phyloP scores from a whole-genome alignment of 2,113 vertebrate genomes.

The Lagopus muta region DNA sequence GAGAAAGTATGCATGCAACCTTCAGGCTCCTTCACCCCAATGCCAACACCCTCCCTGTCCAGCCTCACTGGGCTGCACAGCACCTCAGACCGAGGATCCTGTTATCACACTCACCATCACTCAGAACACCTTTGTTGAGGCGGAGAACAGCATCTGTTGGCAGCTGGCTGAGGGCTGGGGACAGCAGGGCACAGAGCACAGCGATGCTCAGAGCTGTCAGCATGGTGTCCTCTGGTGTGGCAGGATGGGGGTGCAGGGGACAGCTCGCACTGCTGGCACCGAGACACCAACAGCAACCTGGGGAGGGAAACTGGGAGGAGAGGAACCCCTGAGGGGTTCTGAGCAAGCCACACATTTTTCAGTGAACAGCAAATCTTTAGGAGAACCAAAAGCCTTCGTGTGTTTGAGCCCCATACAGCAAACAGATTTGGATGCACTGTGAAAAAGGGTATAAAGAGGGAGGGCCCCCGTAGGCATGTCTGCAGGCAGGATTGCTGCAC shows the following conservation, averaged over 20 bases:
- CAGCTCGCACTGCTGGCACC: not conserved
- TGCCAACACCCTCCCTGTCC: no score
- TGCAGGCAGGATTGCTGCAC: not conserved
- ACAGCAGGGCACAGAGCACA: not conserved
- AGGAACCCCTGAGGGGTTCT: accelerated
- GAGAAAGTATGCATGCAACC: not conserved
- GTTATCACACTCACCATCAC: not conserved
- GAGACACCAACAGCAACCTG: not conserved
- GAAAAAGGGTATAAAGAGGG: accelerated
- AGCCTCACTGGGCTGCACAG: accelerated
- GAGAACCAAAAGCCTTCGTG: accelerated
- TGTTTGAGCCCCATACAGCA: accelerated
- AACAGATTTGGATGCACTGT: accelerated
- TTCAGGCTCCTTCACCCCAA: not conserved
- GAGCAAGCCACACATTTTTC: not conserved
- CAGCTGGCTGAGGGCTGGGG: not conserved
- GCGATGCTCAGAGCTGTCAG: not conserved
- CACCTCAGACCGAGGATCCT: accelerated
- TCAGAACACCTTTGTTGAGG: conserved; percentile 33
- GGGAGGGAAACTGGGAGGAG: accelerated
- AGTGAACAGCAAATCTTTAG: not conserved
- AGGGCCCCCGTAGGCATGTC: accelerated
- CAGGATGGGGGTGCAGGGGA: not conserved
- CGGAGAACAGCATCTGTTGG: conserved; percentile 38
- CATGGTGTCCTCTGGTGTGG: conserved; percentile 20